phyloP scores from a whole-genome alignment of 2,113 vertebrate genomes.

The Pyrgilauda ruficollis region DNA sequence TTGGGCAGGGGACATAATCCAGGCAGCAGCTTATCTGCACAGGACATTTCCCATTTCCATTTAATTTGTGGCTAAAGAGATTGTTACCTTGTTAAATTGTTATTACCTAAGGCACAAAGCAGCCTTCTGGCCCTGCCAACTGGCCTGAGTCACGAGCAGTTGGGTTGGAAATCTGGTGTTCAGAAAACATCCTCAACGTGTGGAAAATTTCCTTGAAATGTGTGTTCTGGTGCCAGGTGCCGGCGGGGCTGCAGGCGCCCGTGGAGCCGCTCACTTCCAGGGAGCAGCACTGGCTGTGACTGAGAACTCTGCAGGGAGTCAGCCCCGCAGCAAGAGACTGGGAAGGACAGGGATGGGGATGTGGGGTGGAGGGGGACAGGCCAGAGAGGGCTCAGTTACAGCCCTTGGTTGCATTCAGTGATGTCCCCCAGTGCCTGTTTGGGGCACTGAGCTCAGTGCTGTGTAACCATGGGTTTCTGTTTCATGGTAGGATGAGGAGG shows the following conservation, averaged over 20 bases:
- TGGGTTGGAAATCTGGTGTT: constrained; percentile 34
- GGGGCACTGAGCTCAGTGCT: not conserved
- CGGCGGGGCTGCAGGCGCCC: not conserved
- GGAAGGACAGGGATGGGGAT: not conserved
- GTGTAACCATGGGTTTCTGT: not conserved
- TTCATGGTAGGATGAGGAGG: not conserved
- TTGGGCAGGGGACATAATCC: constrained; percentile 46
- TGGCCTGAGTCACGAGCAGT: constrained; percentile 37
- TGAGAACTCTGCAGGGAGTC: not conserved
- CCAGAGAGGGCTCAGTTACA: not conserved
- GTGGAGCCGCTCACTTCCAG: not conserved
- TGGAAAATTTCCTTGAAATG: constrained; percentile 44
- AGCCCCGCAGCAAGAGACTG: not conserved
- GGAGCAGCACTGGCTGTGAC: not conserved
- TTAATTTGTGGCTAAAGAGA: constrained; percentile 63
- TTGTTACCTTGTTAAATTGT: constrained; percentile 62
- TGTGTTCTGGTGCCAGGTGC: constrained; percentile 41
- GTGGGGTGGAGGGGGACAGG: not conserved
- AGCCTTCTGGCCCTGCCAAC: constrained; percentile 58
- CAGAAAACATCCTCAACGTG: constrained; percentile 11
- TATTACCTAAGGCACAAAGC: constrained; percentile 60
- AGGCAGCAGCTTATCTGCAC: constrained; percentile 59
- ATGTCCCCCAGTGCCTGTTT: rapidly evolving
- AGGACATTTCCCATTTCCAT: constrained; percentile 57
- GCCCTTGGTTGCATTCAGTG: rapidly evolving